These are phyloP conservation scores for Characodon lateralis DNA, from an alignment of 2,797 vertebrate genomes.

Conservation along the genomic window DNA sequence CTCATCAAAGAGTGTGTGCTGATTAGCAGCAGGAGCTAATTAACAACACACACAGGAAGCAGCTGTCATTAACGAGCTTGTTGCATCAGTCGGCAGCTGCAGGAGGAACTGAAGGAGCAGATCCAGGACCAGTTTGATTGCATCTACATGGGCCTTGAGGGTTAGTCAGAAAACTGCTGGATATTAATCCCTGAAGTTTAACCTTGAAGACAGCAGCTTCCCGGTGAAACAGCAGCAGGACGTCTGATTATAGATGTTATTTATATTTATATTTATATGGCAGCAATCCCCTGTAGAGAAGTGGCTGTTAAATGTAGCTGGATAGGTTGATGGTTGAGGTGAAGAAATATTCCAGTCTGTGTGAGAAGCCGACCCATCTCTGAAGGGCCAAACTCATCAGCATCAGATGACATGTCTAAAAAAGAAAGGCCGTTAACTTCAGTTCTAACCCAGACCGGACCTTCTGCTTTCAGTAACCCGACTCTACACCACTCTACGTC, in stretches of 20 bases:
- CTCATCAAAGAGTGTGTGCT: constrained; percentile 13
- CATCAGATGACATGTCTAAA: not conserved
- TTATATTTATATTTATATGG: no score
- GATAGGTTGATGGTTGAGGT: not conserved
- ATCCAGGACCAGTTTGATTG: not conserved
- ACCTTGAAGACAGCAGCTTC: not conserved
- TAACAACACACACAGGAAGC: constrained; percentile 24
- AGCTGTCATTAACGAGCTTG: constrained; percentile 17
- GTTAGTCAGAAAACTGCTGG: not conserved
- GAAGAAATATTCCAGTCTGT: not conserved
- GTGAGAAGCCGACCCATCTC: not conserved
- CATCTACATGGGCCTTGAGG: not conserved
- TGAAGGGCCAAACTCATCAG: no score
- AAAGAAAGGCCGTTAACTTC: not conserved
- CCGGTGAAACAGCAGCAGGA: not conserved
- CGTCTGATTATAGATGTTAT: no score
- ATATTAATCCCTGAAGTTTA: not conserved
- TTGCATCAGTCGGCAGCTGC: constrained; percentile 14
- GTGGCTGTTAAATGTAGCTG: no score
- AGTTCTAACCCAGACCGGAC: not conserved
- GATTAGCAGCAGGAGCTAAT: constrained; percentile 30
- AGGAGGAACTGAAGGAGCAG: not conserved
- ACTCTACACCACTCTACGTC: no score
- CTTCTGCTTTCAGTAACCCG: no score
- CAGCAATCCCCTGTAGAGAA: not conserved